Percentiles rank a stretch among this genome's conserved stretches.
Conservation (phyloP, 1,140 invertebrate genomes). For the Magallana ariakensis region DNA sequence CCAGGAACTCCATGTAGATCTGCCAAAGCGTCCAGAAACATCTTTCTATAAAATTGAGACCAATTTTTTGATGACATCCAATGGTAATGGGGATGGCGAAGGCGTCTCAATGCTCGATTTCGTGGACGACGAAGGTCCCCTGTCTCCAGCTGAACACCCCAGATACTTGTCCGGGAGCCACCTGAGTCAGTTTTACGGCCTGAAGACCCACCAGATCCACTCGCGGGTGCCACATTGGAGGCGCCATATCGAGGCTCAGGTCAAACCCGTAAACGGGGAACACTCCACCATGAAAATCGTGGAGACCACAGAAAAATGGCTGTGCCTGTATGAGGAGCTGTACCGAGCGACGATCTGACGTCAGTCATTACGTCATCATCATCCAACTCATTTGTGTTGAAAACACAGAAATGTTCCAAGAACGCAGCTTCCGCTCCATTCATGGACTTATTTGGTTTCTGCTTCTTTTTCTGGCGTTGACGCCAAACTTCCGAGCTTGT, state of each 20-base stretch:
- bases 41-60: neutral
- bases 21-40: slow-evolving; percentile 6
- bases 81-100: neutral
- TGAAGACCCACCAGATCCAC: slow-evolving; percentile 5
- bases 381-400: neutral
- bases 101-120: slow-evolving; percentile 10
- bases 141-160: slow-evolving; percentile 1
- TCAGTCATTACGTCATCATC: neutral
- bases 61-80: slow-evolving; percentile 12
- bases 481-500: too few relatives aligned
- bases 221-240: neutral
- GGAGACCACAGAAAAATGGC: slow-evolving; percentile 24
- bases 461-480: too few relatives aligned
- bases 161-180: neutral
- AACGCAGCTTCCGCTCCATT: too few relatives aligned
- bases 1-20: neutral
- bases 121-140: neutral
- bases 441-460: too few relatives aligned
- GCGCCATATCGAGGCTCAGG: neutral
- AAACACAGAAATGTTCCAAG: neutral
- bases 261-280: neutral
- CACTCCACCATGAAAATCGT: slow-evolving; percentile 9
- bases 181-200: neutral
- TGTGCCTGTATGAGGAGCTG: neutral
- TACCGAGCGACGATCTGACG: slow-evolving; percentile 4